Evolutionary conservation across 2,888 invertebrate genomes (phyloP), one percentile per base, ranked within the genome.

Genomic region (Empis stercorea): DNA sequence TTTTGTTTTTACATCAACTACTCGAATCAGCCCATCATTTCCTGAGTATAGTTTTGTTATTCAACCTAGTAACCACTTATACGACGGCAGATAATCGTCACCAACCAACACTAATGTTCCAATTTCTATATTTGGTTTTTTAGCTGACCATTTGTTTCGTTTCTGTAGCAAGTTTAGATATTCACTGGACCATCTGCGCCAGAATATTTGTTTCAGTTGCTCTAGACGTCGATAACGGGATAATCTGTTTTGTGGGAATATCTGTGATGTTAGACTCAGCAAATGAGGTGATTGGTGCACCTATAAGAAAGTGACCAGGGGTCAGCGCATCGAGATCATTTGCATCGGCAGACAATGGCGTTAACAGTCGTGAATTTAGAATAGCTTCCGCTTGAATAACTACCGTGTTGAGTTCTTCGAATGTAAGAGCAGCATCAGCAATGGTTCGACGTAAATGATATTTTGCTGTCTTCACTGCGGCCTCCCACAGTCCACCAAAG

Each of bases 311-410:
- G n/a, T 34, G 34, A 34, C 34, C 34, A 34, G 34, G 34, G n/a
- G n/a, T 34, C n/a, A 34, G n/a, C 34, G 34, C 34, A 13, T 13
- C n/a, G 34, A 34, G n/a, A 40, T 55, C 54, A 46, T 54, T 55
- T 9, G 54, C 52, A 38, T 55, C 51, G 16, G 50, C 40, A 13
- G 52, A 52, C 27, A 53, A 10, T 9, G 52, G 43, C 6, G 50
- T 48, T 13, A 55, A 23, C 2, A 56, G 55, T 4, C 55, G 48
- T 13, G 57, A 55, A 44, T 57, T 58, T 13, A 58, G 45, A 36
- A 55, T 51, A 4, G 54, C 51, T 48, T 56, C 55, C 4, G 55
- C 48, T 52, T 56, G 52, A 16, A 51, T 40, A 2, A 54, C 40
- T 2, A 55, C 46, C 9, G 55, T 52, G n/a, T 51, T 45, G 1